Conservation (phyloP, 1,140 invertebrate species). For the Ectropis grisescens region DNA sequence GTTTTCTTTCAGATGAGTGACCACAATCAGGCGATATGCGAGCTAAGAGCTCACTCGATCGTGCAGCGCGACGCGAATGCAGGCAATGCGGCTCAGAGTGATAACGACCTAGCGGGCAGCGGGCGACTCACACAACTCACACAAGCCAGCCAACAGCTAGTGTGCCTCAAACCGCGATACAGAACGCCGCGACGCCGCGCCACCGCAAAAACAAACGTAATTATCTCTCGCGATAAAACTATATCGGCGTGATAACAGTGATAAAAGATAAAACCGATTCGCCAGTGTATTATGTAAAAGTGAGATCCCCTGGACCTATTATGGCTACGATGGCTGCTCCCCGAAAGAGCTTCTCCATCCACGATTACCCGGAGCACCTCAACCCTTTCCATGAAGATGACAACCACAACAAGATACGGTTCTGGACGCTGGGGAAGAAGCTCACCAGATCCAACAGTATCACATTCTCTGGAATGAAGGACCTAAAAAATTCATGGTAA, state of each 20-base stretch:
- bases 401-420: slow-evolving; percentile 71
- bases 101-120: slow-evolving; percentile 16
- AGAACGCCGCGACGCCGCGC: slow-evolving; percentile 21
- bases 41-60: no score
- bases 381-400: slow-evolving; percentile 80
- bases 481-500: slow-evolving; percentile 70
- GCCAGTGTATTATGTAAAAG: slow-evolving; percentile 63
- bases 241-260: slow-evolving; percentile 57
- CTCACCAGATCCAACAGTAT: slow-evolving; percentile 69
- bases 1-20: no score
- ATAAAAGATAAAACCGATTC: slow-evolving; percentile 65
- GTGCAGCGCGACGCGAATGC: neutral
- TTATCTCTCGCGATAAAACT: no score
- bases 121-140: slow-evolving; percentile 3
- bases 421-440: slow-evolving; percentile 66
- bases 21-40: no score
- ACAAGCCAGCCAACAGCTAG: slow-evolving; percentile 14
- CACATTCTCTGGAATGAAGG: slow-evolving; percentile 69
- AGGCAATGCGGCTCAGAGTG: slow-evolving; percentile 3
- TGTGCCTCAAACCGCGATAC: slow-evolving; percentile 36
- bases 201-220: slow-evolving; percentile 55
- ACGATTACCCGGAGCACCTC: slow-evolving; percentile 80
- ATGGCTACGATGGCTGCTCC: slow-evolving; percentile 47
- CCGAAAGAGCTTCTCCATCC: slow-evolving; percentile 65
- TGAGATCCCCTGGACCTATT: slow-evolving; percentile 17